Percentiles rank a stretch among this genome's conserved stretches.
Conservation (phyloP, 2,797 vertebrate species). For the Gymnopithys bicolor region DNA sequence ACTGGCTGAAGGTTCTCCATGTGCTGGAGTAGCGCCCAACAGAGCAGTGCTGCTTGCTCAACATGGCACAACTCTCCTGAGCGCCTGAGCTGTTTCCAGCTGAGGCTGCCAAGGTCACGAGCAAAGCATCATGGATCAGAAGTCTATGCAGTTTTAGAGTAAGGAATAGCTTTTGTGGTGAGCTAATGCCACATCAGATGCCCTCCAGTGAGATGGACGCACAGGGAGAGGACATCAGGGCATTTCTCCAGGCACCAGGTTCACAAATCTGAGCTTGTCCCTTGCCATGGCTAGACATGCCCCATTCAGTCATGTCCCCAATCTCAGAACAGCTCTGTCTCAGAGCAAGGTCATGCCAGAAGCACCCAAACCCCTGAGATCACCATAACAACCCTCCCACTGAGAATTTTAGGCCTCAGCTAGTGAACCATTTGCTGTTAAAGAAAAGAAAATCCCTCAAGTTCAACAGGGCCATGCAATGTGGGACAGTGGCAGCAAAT, state of each 20-base stretch:
- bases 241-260: background rate
- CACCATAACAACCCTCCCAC: background rate
- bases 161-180: background rate
- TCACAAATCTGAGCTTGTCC: accelerated
- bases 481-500: accelerated
- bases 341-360: background rate
- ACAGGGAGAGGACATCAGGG: background rate
- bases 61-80: background rate
- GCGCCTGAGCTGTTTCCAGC: background rate
- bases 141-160: background rate
- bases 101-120: background rate
- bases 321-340: background rate
- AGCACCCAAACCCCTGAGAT: background rate
- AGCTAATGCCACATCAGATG: background rate
- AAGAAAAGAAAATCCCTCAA: background rate
- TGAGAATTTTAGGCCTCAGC: background rate
- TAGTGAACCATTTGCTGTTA: background rate
- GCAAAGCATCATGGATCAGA: background rate
- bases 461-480: accelerated
- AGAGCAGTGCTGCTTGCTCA: background rate
- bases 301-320: background rate
- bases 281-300: accelerated
- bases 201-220: accelerated
- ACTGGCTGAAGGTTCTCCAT: background rate
- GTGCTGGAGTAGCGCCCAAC: accelerated